phyloP scores from a whole-genome alignment of 2,888 invertebrate species.

The Machimus atricapillus region DNA sequence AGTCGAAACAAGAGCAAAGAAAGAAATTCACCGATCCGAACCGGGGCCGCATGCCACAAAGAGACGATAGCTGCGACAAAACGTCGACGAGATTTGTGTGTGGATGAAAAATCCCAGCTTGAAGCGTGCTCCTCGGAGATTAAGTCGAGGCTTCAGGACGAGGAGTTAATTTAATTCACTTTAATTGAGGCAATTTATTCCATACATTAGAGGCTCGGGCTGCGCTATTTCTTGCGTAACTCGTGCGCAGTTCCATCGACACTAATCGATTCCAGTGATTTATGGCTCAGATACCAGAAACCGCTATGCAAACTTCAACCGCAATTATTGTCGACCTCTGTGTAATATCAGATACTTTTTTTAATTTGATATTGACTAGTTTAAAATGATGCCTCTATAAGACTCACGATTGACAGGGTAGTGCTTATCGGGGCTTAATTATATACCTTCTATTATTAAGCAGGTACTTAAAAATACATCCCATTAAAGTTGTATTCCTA shows the following conservation, averaged over 20 bases:
- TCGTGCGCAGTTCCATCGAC: background rate
- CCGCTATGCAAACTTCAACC: background rate
- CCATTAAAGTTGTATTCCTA: too few relatives aligned
- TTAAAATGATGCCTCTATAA: background rate
- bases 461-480: too few relatives aligned
- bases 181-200: background rate
- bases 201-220: background rate
- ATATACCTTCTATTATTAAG: too few relatives aligned
- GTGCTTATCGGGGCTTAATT: too few relatives aligned
- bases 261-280: constrained; percentile 17
- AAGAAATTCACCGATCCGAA: background rate
- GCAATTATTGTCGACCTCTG: background rate
- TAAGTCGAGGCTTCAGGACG: background rate
- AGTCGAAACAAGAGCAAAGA: background rate
- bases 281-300: background rate
- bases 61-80: background rate
- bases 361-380: background rate
- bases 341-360: background rate
- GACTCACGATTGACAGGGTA: background rate
- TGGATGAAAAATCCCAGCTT: background rate
- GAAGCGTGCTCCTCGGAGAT: background rate
- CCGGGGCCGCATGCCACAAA: background rate
- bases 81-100: constrained; percentile 22
- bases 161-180: constrained; percentile 16
- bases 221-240: background rate